Conservation (phyloP, 2,888 invertebrate genomes). For the Leptinotarsa rubiginosa region DNA sequence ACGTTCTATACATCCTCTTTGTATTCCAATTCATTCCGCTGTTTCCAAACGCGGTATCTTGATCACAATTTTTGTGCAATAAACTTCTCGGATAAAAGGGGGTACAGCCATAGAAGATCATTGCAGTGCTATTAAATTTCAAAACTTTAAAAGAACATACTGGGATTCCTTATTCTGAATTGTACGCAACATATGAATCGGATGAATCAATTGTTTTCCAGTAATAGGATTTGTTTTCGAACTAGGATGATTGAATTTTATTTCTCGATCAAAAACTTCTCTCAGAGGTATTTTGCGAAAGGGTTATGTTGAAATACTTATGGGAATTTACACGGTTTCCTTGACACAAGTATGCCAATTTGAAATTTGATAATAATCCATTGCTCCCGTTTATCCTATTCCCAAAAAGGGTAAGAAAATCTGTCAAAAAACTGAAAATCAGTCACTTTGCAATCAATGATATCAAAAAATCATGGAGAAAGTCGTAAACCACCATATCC, state of each 20-base stretch:
- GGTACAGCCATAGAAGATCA: neutral
- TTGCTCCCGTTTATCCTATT: too few relatives aligned
- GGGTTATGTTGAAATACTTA: too few relatives aligned
- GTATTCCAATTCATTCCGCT: neutral
- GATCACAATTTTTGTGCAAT: constrained; percentile 7
- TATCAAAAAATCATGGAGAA: too few relatives aligned
- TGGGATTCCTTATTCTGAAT: neutral
- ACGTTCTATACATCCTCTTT: neutral
- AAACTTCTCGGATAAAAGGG: neutral
- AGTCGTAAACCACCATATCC: too few relatives aligned
- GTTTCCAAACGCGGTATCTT: neutral
- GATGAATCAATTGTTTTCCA: neutral
- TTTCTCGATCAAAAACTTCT: neutral
- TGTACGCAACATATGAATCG: neutral
- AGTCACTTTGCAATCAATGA: too few relatives aligned
- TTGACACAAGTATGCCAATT: too few relatives aligned
- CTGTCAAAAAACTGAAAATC: too few relatives aligned
- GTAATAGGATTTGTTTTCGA: neutral
- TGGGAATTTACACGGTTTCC: too few relatives aligned
- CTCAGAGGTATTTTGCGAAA: neutral
- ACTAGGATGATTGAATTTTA: neutral
- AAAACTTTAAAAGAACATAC: neutral
- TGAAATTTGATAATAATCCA: too few relatives aligned
- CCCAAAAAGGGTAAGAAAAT: too few relatives aligned
- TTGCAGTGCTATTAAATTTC: neutral